phyloP scores from a whole-genome alignment of 1,140 invertebrate species.

The Euura lappo region DNA sequence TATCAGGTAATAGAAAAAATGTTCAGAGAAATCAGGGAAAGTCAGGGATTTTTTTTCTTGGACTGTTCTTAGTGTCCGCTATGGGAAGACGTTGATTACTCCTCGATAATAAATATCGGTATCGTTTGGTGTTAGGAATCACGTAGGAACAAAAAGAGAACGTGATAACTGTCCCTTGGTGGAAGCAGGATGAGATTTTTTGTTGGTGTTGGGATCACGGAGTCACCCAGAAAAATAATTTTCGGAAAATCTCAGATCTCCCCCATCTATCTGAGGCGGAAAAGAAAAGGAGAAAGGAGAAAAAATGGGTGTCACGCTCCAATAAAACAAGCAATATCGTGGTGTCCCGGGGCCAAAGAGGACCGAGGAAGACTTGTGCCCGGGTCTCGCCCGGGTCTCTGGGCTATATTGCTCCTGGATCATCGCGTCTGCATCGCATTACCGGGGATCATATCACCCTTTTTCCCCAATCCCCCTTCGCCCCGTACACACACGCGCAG shows the following conservation, averaged over 20 bases:
- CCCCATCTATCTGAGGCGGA: slow-evolving; percentile 17
- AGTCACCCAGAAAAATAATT: background rate
- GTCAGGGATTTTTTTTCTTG: too few relatives aligned
- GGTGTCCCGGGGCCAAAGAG: slow-evolving; percentile 44
- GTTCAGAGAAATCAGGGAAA: too few relatives aligned
- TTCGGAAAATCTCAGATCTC: slow-evolving; percentile 1
- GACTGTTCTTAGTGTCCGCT: too few relatives aligned
- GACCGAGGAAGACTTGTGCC: slow-evolving; percentile 27
- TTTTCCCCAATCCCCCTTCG: slow-evolving; percentile 33
- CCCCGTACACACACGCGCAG: slow-evolving; percentile 30
- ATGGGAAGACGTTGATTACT: too few relatives aligned
- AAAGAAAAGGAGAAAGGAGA: slow-evolving; percentile 1
- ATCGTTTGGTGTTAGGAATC: background rate
- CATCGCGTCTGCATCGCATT: slow-evolving; percentile 53
- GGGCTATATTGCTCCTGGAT: slow-evolving; percentile 51
- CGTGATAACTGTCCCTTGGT: background rate
- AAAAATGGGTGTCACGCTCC: slow-evolving; percentile 47
- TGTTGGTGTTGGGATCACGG: background rate
- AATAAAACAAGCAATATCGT: slow-evolving; percentile 56
- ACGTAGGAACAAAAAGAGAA: background rate
- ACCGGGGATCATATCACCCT: slow-evolving; percentile 55
- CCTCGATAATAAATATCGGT: background rate
- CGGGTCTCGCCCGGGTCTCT: slow-evolving; percentile 18
- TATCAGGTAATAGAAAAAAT: too few relatives aligned
- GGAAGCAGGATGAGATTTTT: background rate